Conservation (phyloP, 2,113 vertebrate species). For the Microcebus tavaratra region DNA sequence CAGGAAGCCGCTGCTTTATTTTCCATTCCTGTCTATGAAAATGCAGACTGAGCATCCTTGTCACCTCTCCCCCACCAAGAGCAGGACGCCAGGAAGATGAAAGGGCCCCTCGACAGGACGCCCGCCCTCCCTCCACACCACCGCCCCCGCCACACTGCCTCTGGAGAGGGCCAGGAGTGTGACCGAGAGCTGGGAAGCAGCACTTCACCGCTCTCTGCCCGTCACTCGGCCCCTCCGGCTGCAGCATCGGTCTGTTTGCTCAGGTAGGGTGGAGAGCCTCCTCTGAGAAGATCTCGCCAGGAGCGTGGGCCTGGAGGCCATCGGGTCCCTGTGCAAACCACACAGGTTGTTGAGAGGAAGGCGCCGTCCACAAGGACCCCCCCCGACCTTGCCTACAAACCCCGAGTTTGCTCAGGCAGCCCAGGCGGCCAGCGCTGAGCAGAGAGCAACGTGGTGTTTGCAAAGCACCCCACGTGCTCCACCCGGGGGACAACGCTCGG, state of each 20-base stretch:
- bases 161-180: not conserved
- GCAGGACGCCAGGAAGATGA: not conserved
- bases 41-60: not conserved
- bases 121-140: not conserved
- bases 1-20: conserved; percentile 65
- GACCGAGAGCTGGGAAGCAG: not conserved
- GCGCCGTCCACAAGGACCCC: not conserved
- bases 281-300: not conserved
- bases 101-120: not conserved
- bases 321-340: not conserved
- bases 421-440: fast-evolving
- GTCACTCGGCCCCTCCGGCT: not conserved
- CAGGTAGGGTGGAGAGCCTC: not conserved
- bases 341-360: not conserved
- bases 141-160: not conserved
- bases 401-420: not conserved
- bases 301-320: not conserved
- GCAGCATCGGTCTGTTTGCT: not conserved
- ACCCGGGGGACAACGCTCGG: not conserved
- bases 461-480: not conserved
- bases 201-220: not conserved
- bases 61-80: fast-evolving
- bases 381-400: not conserved
- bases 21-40: conserved; percentile 52
- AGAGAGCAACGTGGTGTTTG: not conserved